phyloP scores from a whole-genome alignment of 1,140 invertebrate species.

The Diprion similis region DNA sequence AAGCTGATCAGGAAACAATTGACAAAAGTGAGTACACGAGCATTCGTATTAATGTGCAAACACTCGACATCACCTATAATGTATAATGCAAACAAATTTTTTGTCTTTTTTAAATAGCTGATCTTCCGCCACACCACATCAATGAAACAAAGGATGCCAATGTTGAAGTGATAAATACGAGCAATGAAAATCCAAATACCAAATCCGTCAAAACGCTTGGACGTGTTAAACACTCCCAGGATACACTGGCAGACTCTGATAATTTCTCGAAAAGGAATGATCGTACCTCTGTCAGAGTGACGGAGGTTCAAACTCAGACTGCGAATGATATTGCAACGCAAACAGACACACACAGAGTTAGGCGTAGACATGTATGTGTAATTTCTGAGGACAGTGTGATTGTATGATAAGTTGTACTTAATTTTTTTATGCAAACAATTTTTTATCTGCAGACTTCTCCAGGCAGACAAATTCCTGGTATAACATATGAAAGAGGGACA shows the following conservation, averaged over 20 bases:
- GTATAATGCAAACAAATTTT: background rate
- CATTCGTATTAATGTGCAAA: background rate
- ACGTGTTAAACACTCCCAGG: background rate
- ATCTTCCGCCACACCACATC: background rate
- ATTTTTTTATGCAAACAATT: background rate
- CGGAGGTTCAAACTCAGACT: constrained; percentile 59
- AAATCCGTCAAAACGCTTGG: background rate
- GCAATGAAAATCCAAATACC: background rate
- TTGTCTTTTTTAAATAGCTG: background rate
- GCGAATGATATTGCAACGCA: constrained; percentile 60
- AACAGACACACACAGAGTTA: constrained; percentile 39
- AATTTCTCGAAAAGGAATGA: background rate
- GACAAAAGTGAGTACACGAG: background rate
- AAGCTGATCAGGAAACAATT: background rate
- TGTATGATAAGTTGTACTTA: too few relatives aligned
- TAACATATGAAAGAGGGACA: constrained; percentile 37
- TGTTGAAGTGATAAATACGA: background rate
- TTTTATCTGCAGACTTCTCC: background rate
- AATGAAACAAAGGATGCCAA: background rate
- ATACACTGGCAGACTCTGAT: background rate
- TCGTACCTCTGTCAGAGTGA: constrained; percentile 39
- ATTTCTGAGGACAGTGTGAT: too few relatives aligned
- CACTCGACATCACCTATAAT: background rate
- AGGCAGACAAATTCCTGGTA: constrained; percentile 20
- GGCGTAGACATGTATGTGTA: background rate